These are phyloP conservation scores for Ferdinandea cuprea DNA, from an alignment of 2,888 invertebrate species.

Conservation along the genomic window DNA sequence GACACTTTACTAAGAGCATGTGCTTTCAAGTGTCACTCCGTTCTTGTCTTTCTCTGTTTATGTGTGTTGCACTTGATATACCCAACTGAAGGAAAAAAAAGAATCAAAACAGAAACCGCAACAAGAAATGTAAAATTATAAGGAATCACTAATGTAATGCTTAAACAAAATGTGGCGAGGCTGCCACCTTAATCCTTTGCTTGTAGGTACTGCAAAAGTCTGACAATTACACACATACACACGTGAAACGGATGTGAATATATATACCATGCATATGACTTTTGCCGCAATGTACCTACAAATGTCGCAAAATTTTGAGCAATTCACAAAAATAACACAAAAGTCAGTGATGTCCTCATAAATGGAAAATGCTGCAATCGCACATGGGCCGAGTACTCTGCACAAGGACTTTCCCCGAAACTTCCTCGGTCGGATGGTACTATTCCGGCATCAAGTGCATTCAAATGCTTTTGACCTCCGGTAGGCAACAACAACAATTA, in stretches of 20 bases:
- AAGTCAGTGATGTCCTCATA: neutral
- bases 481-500: neutral
- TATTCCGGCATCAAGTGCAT: slow-evolving; percentile 26
- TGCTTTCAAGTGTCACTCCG: slow-evolving; percentile 58
- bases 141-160: slow-evolving; percentile 40
- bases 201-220: neutral
- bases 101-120: neutral
- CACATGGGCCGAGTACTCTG: slow-evolving; percentile 12
- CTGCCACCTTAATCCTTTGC: slow-evolving; percentile 46
- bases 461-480: slow-evolving; percentile 7
- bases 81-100: no score
- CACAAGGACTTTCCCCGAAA: slow-evolving; percentile 21
- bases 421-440: neutral
- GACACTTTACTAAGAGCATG: slow-evolving; percentile 58
- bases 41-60: slow-evolving; percentile 18
- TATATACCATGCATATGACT: slow-evolving; percentile 21
- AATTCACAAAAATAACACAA: slow-evolving; percentile 8
- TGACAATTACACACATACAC: neutral
- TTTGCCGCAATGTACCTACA: slow-evolving; percentile 66
- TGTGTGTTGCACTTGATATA: slow-evolving; percentile 49
- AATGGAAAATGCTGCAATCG: slow-evolving; percentile 35
- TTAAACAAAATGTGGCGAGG: slow-evolving; percentile 46
- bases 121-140: slow-evolving; percentile 22
- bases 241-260: slow-evolving; percentile 9
- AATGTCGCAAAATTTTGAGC: slow-evolving; percentile 37